Percentiles rank a stretch among this genome's conserved stretches.
These are phyloP conservation scores for Bufo gargarizans DNA, from an alignment of 2,113 vertebrate genomes.

Conservation along the genomic window DNA sequence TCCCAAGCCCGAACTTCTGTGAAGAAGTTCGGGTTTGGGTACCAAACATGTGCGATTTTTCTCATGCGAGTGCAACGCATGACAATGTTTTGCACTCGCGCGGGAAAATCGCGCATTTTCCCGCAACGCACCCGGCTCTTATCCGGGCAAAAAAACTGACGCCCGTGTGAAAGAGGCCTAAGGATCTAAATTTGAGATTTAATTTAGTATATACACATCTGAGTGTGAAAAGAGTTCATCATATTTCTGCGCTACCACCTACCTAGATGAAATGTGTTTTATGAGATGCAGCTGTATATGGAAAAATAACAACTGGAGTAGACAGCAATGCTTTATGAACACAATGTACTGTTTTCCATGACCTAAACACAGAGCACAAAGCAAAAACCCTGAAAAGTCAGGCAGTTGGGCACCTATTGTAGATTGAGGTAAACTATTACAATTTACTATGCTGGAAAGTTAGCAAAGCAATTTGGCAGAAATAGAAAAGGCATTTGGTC, in stretches of 20 bases:
- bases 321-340: conserved; percentile 2
- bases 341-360: not conserved
- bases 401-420: fast-evolving
- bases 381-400: not conserved
- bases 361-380: conserved; percentile 37
- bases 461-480: conserved; percentile 46
- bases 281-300: conserved; percentile 62
- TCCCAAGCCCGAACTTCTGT: too few species aligned
- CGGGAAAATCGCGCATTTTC: too few species aligned
- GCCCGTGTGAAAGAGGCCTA: too few species aligned
- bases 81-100: too few species aligned
- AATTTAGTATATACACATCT: conserved; percentile 52
- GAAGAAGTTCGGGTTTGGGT: too few species aligned
- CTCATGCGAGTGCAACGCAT: too few species aligned
- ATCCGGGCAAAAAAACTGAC: too few species aligned
- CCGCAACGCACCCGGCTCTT: too few species aligned
- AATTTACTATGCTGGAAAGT: conserved; percentile 44
- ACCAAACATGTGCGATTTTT: too few species aligned
- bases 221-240: conserved; percentile 62
- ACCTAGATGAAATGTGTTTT: conserved; percentile 59
- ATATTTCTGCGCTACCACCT: conserved; percentile 48
- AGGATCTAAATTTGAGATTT: conserved; percentile 59
- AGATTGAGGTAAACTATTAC: fast-evolving
- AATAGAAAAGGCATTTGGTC: conserved; percentile 26
- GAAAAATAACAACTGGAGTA: conserved; percentile 57